phyloP scores from a whole-genome alignment of 2,113 vertebrate species.

The Siniperca knerii region DNA sequence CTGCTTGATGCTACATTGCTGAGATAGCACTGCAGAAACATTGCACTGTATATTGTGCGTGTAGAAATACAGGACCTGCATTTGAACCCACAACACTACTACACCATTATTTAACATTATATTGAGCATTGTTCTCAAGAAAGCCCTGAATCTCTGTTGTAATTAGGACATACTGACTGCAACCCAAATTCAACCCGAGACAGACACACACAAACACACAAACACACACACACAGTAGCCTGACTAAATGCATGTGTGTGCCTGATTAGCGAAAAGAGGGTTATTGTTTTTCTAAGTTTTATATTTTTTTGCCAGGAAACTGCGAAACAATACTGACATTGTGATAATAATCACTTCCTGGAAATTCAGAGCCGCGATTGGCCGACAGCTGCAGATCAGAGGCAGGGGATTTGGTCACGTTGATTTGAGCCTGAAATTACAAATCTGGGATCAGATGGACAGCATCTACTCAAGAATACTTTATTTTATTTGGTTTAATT shows the following conservation, averaged over 20 bases:
- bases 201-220: slow-evolving; percentile 7
- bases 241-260: slow-evolving; percentile 27
- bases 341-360: slow-evolving; percentile 66
- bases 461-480: neutral
- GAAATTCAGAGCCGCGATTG: slow-evolving; percentile 55
- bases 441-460: slow-evolving; percentile 62
- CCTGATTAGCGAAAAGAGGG: slow-evolving; percentile 55
- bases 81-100: neutral
- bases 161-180: neutral
- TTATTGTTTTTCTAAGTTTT: slow-evolving; percentile 41
- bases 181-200: neutral
- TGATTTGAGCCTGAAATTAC: slow-evolving; percentile 51
- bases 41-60: neutral
- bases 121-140: neutral
- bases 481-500: slow-evolving; percentile 6
- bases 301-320: slow-evolving; percentile 37
- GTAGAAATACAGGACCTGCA: neutral
- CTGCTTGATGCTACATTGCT: neutral
- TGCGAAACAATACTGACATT: slow-evolving; percentile 69
- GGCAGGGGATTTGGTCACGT: slow-evolving; percentile 52
- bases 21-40: neutral
- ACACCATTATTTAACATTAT: neutral
- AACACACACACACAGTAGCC: slow-evolving; percentile 7
- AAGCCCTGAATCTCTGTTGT: neutral
- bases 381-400: slow-evolving; percentile 59